Conservation (phyloP, 2,113 vertebrate species). For the Emberiza fucata region DNA sequence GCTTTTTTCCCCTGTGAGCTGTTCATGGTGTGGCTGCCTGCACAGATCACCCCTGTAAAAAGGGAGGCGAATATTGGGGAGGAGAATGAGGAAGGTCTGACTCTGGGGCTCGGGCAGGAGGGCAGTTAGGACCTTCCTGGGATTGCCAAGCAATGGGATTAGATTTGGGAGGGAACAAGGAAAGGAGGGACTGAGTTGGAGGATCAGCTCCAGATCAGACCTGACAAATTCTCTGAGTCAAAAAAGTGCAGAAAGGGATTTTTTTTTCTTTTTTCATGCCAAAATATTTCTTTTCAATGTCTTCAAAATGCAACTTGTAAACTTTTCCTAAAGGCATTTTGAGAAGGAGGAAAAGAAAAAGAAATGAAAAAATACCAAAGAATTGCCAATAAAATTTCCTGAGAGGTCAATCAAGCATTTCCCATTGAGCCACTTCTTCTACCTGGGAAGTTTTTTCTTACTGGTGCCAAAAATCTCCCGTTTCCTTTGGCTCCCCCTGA, state of each 20-base stretch:
- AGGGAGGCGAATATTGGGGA: not conserved
- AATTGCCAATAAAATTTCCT: not conserved
- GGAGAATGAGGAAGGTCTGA: not conserved
- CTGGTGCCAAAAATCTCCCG: not conserved
- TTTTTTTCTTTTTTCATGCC: not conserved
- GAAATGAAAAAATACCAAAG: not conserved
- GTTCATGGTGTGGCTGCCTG: not conserved
- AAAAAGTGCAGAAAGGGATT: not conserved
- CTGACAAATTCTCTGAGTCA: not conserved
- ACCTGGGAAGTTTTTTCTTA: not conserved
- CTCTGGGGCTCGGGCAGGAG: not conserved
- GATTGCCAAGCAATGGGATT: accelerated
- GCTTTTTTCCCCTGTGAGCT: not conserved
- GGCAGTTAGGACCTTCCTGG: not conserved
- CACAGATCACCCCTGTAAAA: not conserved
- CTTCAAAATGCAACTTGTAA: not conserved
- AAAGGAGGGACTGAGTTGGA: not conserved
- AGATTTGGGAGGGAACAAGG: not conserved
- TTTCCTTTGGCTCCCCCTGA: not conserved
- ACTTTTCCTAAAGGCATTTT: not conserved
- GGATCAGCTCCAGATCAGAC: not conserved
- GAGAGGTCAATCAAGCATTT: not conserved
- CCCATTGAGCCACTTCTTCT: not conserved
- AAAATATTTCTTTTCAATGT: not conserved
- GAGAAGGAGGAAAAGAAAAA: not conserved